These are phyloP conservation scores for Hozukius guyotensis DNA, from an alignment of 2,797 vertebrate species.

Conservation along the genomic window DNA sequence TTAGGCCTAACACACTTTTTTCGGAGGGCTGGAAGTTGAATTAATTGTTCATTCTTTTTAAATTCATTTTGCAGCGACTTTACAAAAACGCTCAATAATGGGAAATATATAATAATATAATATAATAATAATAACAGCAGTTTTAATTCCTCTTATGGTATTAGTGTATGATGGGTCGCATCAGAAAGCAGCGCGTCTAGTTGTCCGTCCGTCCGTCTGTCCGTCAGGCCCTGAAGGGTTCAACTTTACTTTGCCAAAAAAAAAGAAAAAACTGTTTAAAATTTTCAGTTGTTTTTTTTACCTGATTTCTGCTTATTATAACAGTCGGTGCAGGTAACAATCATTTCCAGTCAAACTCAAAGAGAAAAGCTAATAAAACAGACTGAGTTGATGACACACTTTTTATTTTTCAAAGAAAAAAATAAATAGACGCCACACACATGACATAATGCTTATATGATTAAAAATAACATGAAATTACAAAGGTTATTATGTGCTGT, in stretches of 20 bases:
- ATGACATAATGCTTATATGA: conserved; percentile 55
- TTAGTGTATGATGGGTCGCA: background rate
- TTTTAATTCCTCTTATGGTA: background rate
- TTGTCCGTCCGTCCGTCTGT: background rate
- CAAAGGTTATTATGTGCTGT: conserved; percentile 36
- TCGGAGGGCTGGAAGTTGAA: background rate
- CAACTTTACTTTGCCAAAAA: background rate
- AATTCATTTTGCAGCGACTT: background rate
- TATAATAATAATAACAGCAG: background rate
- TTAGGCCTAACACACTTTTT: background rate
- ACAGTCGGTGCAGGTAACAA: background rate
- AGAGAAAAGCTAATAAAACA: background rate
- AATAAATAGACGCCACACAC: conserved; percentile 70
- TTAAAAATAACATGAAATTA: conserved; percentile 55
- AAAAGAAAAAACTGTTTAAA: background rate
- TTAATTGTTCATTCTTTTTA: background rate
- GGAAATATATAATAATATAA: background rate
- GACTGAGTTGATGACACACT: conserved; percentile 64
- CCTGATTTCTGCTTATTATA: background rate
- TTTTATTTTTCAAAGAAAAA: conserved; percentile 76
- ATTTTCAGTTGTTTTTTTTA: no score
- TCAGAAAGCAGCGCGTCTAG: background rate
- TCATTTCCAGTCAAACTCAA: background rate
- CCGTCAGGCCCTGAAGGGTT: conserved; percentile 14
- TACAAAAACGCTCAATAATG: background rate